Conservation (phyloP, 2,888 invertebrate genomes). For the Calliscelio sp. region DNA sequence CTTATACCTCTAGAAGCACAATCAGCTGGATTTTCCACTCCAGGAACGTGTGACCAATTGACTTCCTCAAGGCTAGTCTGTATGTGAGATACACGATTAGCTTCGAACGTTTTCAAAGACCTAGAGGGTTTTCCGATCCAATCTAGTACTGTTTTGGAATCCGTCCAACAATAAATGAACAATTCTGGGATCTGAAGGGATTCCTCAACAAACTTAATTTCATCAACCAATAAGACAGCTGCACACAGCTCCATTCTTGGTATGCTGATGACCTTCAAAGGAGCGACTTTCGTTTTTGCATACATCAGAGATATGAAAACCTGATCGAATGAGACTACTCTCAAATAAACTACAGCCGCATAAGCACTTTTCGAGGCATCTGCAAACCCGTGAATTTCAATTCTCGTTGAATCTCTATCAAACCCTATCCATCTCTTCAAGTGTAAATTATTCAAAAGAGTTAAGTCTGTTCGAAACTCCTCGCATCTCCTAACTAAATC, state of each 20-base stretch:
- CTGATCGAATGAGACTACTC: not conserved
- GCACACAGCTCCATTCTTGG: conserved; percentile 17
- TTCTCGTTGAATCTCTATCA: not conserved
- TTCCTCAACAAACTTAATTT: not conserved
- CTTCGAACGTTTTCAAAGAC: not conserved
- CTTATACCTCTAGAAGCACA: conserved; percentile 3
- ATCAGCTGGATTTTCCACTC: conserved; percentile 2
- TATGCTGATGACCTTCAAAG: conserved; percentile 1
- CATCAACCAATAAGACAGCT: not conserved
- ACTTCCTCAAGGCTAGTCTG: not conserved
- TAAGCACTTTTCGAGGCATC: conserved; percentile 11
- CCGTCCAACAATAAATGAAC: not conserved
- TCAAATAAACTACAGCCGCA: not conserved
- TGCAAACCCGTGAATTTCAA: conserved; percentile 22
- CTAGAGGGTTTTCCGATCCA: not conserved
- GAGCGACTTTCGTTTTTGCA: conserved; percentile 17
- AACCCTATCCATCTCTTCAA: not conserved
- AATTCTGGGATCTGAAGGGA: not conserved
- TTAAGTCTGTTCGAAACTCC: not conserved
- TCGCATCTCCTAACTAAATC: not conserved
- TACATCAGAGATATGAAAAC: not conserved
- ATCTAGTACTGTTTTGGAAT: not conserved
- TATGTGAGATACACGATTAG: not conserved
- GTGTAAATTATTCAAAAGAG: not conserved
- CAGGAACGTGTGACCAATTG: not conserved